Evolutionary conservation across 2,797 vertebrate genomes (phyloP), one percentile per base, ranked within the genome.

Genomic region (Tokudaia tokunoshimensis): DNA sequence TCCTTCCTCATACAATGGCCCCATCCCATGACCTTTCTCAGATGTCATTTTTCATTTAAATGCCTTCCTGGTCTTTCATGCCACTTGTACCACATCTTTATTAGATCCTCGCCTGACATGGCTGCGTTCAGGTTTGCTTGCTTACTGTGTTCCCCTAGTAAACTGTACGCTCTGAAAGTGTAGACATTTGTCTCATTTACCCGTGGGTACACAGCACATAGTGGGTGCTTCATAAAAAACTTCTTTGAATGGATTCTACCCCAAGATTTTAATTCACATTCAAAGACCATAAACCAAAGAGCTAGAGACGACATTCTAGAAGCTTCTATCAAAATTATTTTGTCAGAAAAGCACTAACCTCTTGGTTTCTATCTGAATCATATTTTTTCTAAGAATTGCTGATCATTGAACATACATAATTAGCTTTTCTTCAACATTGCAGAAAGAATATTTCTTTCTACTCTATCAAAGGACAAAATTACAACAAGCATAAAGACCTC

Each of bases 261-360:
- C 31, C 24, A 87, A 91, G 31, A 57, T 37, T 91, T 96, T 44
- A 79, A 15, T 72, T 57, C 15, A 17, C 63, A 50, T 76, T 91
- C 87, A 94, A 89, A 95, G 57, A 86, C 50, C 50, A 81, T 24
- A 90, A 31, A 80, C 57, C 63, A 93, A 89, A 19, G 79, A 82
- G n/a, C 14, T 75, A 24, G 13, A 75, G 12, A 10, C 59, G 81
- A 76, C 65, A 67, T 61, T 92, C 82, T 55, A 91, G 75, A 78
- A 29, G 34, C 63, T 92, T 90, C 52, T 94, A n/a, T 75, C 72
- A 70, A 7, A 93, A 74, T 83, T 80, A 52, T 59, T 92, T 72
- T 86, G 79, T 37, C 65, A 65, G 72, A 59, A 74, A 84, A 90
- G n/a, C 50, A 37, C 13, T 80, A 75, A 29, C 47, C 24, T 95